Conservation (phyloP, 2,797 vertebrate genomes). For the Cossypha caffra region DNA sequence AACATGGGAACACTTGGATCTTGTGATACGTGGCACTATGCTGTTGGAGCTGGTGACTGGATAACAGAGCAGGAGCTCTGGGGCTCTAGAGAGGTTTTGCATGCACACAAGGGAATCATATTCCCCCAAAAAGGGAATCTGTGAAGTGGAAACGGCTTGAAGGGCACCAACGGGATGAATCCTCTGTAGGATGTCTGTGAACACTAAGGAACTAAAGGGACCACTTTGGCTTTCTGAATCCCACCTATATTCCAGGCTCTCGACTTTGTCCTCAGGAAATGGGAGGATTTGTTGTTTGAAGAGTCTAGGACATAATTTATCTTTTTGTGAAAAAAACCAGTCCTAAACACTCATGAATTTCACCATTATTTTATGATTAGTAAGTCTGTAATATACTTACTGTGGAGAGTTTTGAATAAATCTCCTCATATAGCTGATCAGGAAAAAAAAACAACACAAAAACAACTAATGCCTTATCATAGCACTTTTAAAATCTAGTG, state of each 20-base stretch:
- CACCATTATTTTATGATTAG: background rate
- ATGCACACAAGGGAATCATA: accelerated
- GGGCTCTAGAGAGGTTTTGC: background rate
- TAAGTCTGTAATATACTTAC: background rate
- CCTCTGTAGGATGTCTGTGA: background rate
- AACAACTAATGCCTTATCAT: background rate
- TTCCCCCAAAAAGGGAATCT: background rate
- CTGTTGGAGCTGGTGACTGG: background rate
- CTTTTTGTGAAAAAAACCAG: background rate
- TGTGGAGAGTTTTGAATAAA: background rate
- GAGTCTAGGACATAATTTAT: background rate
- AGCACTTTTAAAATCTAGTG: background rate
- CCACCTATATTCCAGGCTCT: background rate
- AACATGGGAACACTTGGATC: background rate
- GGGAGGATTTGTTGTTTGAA: background rate
- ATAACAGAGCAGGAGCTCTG: background rate
- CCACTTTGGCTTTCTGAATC: background rate
- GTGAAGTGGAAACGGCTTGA: background rate
- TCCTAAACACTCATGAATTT: background rate
- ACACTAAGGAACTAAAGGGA: background rate
- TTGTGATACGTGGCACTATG: background rate
- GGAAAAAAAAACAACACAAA: too few relatives aligned
- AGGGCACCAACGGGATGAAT: background rate
- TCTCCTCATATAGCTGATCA: background rate
- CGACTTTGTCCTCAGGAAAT: background rate